Percentiles rank a stretch among this genome's conserved stretches.
These are phyloP conservation scores for Microcebus ravelobensis DNA, from an alignment of 2,113 vertebrate species.

Conservation along the genomic window DNA sequence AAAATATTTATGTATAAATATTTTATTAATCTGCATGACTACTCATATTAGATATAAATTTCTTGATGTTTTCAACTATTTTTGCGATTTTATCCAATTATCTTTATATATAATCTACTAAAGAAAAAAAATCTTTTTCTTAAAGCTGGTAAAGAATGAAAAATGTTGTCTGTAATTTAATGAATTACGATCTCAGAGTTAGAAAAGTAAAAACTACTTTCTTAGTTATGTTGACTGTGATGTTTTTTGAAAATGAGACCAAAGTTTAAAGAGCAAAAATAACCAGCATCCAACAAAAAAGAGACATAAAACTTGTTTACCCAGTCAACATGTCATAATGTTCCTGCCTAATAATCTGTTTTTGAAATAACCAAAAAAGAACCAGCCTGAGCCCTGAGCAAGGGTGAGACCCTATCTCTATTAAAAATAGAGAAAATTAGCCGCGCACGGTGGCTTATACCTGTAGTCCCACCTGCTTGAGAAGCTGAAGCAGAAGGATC, in stretches of 20 bases:
- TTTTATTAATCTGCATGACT: neutral
- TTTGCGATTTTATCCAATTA: conserved; percentile 4
- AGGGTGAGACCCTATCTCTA: no score
- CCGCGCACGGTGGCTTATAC: no score
- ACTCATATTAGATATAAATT: neutral
- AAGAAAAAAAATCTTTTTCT: neutral
- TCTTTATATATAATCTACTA: neutral
- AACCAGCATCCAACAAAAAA: neutral
- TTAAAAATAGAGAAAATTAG: no score
- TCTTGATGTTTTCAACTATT: neutral
- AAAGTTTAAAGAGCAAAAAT: neutral
- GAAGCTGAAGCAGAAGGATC: no score
- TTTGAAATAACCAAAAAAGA: neutral
- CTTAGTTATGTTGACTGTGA: neutral
- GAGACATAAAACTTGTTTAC: neutral
- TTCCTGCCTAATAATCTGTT: neutral
- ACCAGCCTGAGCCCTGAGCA: no score
- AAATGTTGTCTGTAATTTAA: neutral
- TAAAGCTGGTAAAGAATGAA: neutral
- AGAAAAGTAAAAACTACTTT: neutral
- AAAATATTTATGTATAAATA: no score
- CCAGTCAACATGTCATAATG: neutral
- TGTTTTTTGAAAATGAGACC: neutral
- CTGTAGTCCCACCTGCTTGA: no score
- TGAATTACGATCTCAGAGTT: neutral